These are phyloP conservation scores for Apis laboriosa DNA, from an alignment of 1,140 invertebrate genomes.

Conservation along the genomic window DNA sequence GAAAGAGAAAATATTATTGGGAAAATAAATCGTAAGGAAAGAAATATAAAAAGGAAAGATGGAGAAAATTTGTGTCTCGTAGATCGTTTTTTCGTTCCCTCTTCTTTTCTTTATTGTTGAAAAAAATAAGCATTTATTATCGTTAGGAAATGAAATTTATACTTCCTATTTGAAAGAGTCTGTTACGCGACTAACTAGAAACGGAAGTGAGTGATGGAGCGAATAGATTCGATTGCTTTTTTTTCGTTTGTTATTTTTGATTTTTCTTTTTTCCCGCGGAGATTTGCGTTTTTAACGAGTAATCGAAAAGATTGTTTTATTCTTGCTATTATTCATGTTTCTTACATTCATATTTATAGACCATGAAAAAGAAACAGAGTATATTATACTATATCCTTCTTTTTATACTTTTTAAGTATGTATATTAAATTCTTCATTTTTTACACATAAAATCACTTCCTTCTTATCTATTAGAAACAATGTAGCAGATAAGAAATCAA, in stretches of 20 bases:
- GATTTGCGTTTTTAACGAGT: not conserved
- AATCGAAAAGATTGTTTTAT: not conserved
- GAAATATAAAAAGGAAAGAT: not conserved
- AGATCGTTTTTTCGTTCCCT: not conserved
- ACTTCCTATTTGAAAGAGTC: not conserved
- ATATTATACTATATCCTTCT: too few species aligned
- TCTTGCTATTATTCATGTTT: not conserved
- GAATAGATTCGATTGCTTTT: not conserved
- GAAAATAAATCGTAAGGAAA: not conserved
- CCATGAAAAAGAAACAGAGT: too few species aligned
- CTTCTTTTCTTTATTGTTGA: not conserved
- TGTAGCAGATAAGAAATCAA: too few species aligned
- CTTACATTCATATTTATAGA: too few species aligned
- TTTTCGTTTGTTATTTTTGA: not conserved
- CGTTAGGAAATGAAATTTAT: constrained; percentile 6
- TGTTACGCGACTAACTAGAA: not conserved
- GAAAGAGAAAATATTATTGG: not conserved
- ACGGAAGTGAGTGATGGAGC: not conserved
- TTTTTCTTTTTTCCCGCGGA: not conserved
- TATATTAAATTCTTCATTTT: too few species aligned
- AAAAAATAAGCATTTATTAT: not conserved
- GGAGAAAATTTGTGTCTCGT: not conserved
- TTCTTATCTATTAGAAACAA: too few species aligned
- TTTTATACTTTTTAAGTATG: too few species aligned
- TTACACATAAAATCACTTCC: too few species aligned